Base-by-base conservation (phyloP, 2,888 invertebrate species). In the Philhelius pedissequus region DNA sequence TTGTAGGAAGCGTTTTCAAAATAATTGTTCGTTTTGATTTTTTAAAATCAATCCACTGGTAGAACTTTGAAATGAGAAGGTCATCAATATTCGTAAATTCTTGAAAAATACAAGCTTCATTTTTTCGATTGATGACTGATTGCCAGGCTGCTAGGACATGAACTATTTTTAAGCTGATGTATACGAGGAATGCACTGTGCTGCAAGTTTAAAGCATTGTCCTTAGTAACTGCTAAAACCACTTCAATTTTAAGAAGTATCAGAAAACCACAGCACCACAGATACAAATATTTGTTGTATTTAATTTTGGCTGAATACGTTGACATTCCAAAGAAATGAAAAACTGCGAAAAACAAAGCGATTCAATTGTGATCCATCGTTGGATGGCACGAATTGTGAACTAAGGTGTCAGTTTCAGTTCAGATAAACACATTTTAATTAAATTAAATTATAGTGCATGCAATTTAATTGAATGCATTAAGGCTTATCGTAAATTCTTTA, bases 41-140 rank as follows among this genome's bases (percentile, higher is more conserved):
- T 52, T 20, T 38, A 30, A 77, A 68, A 30, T 82, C 71, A 30
- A 82, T 71, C 77, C 77, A 77, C 2, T 77, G 45, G 9, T 58
- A 82, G 4, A 82, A 45, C 27, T 60, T 50, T 2, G 77, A 52
- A 15, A 18, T 8, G 1, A 71, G 9, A n/a, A 68, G 5, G 40
- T 77, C 81, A 43, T 82, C 81, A 43, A 82, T 60, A 4, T 27
- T 38, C n/a, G 66, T 60, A 3, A 82, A 13, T 25, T 77, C 60
- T 30, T 13, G 7, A 15, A 82, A 82, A 8, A 82, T 66, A 5
- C 9, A 2, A 6, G 8, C 13, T 22, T 77, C 81, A 9, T 22
- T 52, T 27, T 13, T 35, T 0, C 56, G 76, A n/a, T 60, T 6
- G 32, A 76, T 7, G 2, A 81, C 0, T 5, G 81, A 22, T 9